Evolutionary conservation across 2,888 invertebrate genomes (phyloP).

Genomic region (Meiosimyza platycephala): DNA sequence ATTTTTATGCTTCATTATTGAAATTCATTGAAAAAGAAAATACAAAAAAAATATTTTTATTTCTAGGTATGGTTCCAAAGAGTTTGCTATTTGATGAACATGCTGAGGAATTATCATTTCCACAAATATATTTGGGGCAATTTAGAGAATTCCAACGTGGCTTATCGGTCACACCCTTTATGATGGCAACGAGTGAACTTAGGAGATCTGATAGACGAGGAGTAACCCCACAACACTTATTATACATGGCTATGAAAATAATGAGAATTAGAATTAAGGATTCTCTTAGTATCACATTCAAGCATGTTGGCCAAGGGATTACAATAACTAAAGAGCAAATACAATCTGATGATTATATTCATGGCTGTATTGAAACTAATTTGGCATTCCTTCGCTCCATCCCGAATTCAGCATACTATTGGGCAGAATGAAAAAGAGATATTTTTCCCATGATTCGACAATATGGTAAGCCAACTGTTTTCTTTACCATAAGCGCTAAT

Average conservation of each 20-base stretch:
- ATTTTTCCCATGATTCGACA: conserved; percentile 65
- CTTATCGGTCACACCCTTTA: conserved; percentile 51
- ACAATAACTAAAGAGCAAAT: conserved; percentile 54
- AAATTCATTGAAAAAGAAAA: too few relatives aligned
- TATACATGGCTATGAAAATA: conserved; percentile 64
- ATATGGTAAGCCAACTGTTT: conserved; percentile 59
- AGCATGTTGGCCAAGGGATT: conserved; percentile 52
- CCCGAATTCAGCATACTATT: conserved; percentile 57
- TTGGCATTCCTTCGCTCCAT: conserved; percentile 48
- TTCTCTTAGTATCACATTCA: conserved; percentile 47
- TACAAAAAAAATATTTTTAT: too few relatives aligned
- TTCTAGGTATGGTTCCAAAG: too few relatives aligned
- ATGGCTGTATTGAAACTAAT: conserved; percentile 45
- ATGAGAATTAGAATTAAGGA: conserved; percentile 50
- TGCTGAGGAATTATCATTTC: conserved; percentile 2
- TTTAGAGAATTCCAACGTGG: not conserved
- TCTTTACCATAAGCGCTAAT: conserved; percentile 28
- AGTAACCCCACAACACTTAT: conserved; percentile 45
- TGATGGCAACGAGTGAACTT: conserved; percentile 62
- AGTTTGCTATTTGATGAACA: not conserved
- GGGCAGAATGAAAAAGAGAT: conserved; percentile 60
- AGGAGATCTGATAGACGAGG: conserved; percentile 56
- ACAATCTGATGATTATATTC: conserved; percentile 49
- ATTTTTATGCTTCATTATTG: too few relatives aligned
- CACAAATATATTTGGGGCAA: not conserved